Percentiles rank a stretch among this genome's conserved stretches.
phyloP scores from a whole-genome alignment of 2,888 invertebrate genomes.

The Acanthosepion pharaonis region DNA sequence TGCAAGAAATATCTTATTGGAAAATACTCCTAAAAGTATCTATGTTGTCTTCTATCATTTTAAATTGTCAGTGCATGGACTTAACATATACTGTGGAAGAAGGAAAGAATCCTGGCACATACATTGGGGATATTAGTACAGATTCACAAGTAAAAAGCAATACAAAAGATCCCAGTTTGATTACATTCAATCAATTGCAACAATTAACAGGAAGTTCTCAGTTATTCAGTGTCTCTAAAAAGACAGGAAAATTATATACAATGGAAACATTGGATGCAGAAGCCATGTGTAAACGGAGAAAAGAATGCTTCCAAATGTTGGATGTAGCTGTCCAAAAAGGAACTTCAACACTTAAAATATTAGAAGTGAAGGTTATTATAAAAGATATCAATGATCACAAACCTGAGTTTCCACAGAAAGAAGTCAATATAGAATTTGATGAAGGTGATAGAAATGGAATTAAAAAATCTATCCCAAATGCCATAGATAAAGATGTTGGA shows the following conservation, averaged over 20 bases:
- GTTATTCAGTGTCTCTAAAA: not conserved
- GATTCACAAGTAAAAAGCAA: not conserved
- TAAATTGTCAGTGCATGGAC: not conserved
- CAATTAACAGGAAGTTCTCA: not conserved
- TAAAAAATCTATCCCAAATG: not conserved
- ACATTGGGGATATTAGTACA: not conserved
- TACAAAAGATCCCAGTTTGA: not conserved
- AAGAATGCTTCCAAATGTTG: not conserved
- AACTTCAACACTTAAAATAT: not conserved
- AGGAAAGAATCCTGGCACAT: not conserved
- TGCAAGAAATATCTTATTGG: no score
- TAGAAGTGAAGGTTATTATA: not conserved
- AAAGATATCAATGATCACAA: not conserved
- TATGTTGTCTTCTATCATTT: not conserved
- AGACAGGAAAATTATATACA: not conserved
- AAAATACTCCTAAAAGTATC: no score
- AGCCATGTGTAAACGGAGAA: not conserved
- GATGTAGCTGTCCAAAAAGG: not conserved
- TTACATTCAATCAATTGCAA: not conserved
- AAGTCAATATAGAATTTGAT: not conserved
- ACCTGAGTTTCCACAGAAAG: not conserved
- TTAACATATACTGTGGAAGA: not conserved
- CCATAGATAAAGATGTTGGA: not conserved
- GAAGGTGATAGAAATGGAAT: not conserved
- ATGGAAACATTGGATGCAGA: not conserved